Conservation (phyloP, 1,140 invertebrate genomes). For the Drosophila cardini region DNA sequence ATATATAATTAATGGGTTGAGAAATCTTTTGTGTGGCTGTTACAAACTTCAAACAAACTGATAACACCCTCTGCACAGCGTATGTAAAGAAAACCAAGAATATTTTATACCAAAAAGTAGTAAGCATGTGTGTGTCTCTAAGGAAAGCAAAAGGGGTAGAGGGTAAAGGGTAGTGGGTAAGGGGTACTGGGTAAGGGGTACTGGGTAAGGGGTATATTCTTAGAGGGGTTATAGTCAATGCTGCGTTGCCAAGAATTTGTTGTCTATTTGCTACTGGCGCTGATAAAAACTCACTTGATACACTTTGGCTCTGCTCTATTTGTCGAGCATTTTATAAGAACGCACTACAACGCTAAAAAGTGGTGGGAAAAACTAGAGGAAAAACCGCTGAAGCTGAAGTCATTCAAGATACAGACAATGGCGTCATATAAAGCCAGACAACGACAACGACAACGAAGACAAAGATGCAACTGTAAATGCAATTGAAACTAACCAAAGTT, state of each 20-base stretch:
- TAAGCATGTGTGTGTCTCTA: conserved; percentile 1
- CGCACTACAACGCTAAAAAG: background rate
- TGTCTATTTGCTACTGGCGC: conserved; percentile 74
- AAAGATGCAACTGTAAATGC: conserved; percentile 61
- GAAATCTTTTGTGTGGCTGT: too few species aligned
- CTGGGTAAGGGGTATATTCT: background rate
- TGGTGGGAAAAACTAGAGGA: background rate
- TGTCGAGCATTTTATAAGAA: conserved; percentile 36
- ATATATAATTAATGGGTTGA: too few species aligned
- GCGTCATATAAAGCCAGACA: conserved; percentile 39
- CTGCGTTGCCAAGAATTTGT: conserved; percentile 69
- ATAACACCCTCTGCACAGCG: too few species aligned
- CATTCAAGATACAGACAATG: conserved; percentile 60
- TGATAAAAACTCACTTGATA: conserved; percentile 81
- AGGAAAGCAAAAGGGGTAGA: background rate
- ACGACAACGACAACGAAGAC: conserved; percentile 49
- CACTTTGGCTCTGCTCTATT: conserved; percentile 65
- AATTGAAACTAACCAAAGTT: conserved; percentile 22
- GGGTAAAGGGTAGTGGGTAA: background rate
- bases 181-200: background rate
- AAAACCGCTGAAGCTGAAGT: conserved; percentile 11
- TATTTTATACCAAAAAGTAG: conserved; percentile 38
- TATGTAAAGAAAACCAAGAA: conserved; percentile 15
- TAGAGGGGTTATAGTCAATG: conserved; percentile 25
- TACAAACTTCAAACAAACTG: too few species aligned